phyloP scores from a whole-genome alignment of 2,113 vertebrate genomes.

The Grammatotria lemairii region DNA sequence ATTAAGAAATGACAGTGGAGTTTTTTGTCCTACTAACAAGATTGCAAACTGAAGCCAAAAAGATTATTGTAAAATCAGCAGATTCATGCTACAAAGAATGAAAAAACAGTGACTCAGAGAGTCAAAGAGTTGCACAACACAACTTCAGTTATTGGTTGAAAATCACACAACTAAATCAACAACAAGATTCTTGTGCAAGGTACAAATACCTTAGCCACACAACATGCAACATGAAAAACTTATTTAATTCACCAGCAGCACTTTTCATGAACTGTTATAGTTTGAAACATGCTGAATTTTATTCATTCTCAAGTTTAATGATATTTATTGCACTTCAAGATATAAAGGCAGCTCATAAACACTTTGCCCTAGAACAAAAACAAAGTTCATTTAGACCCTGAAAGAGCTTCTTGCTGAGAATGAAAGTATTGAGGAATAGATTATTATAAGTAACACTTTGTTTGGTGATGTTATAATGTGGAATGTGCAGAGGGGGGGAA shows the following conservation, averaged over 20 bases:
- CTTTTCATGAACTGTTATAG: constrained; percentile 1
- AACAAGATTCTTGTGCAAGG: not conserved
- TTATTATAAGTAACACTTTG: not conserved
- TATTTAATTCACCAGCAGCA: constrained; percentile 18
- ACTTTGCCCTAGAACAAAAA: constrained; percentile 20
- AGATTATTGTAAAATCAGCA: not conserved
- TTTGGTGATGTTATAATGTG: not conserved
- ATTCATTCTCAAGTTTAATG: constrained; percentile 58
- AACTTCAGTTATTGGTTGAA: not conserved
- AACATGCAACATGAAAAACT: not conserved
- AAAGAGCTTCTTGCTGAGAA: constrained; percentile 2
- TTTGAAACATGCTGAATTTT: constrained; percentile 23
- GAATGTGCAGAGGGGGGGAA: not conserved
- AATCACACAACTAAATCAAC: not conserved
- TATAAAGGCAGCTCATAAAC: constrained; percentile 27
- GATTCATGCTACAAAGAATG: constrained; percentile 12
- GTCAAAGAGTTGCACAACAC: not conserved
- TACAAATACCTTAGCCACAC: not conserved
- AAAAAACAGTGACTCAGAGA: not conserved
- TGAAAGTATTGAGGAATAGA: not conserved
- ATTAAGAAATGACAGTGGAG: not conserved
- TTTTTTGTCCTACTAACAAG: not conserved
- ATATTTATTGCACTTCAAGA: constrained; percentile 66
- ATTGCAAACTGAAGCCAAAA: not conserved
- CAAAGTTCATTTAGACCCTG: constrained; percentile 19